Base-by-base conservation (phyloP, 2,113 vertebrate genomes). In the Hystrix brachyura region DNA sequence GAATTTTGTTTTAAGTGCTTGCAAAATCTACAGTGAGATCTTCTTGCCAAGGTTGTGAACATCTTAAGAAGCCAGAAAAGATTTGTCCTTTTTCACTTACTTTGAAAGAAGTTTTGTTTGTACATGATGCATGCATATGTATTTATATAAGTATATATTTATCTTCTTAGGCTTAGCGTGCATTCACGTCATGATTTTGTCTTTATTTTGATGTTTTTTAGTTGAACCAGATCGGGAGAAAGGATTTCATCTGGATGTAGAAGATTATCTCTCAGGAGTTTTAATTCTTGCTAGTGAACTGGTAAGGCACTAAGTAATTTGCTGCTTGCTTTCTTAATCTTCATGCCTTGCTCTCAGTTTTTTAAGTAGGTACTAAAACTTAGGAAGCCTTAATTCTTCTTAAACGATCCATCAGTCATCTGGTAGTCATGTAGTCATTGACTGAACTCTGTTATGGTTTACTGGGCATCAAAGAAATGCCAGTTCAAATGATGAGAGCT, bases 201-300 rank as follows among this genome's bases (percentile, higher is more conserved):
- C 82, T 97, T 97, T 94, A 74, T 87, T 88, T 43, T 93, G 29
- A 9, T 32, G 5, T 74, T 82, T 48, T 94, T 21, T 96, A 99
- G 99, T 99, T 98, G 99, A 99, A 98, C 99, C 99, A 80, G 98
- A 99, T 94, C 98, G 99, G 95, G 99, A 99, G 97, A 99, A 99
- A 86, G 99, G 99, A 74, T 99, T 99, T 97, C 99, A 99, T 97
- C 98, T 99, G 98, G 99, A 99, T 95, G 98, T 99, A 43, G 99
- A 99, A 98, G 99, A 99, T 97, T 99, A 99, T 97, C 99, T 99
- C 81, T 99, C 99, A 88, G 99, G 99, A 67, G 98, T 99, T 78
- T 98, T 99, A 74, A 99, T 99, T 98, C 99, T 99, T 94, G 99
- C 99, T 48, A 99, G 99, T 98, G 99, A 99, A 96, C 98, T 99